Percentiles rank a stretch among this genome's conserved stretches.
These are phyloP conservation scores for Melanotaenia maccullochi DNA, from an alignment of 2,797 vertebrate species.

Conservation along the genomic window DNA sequence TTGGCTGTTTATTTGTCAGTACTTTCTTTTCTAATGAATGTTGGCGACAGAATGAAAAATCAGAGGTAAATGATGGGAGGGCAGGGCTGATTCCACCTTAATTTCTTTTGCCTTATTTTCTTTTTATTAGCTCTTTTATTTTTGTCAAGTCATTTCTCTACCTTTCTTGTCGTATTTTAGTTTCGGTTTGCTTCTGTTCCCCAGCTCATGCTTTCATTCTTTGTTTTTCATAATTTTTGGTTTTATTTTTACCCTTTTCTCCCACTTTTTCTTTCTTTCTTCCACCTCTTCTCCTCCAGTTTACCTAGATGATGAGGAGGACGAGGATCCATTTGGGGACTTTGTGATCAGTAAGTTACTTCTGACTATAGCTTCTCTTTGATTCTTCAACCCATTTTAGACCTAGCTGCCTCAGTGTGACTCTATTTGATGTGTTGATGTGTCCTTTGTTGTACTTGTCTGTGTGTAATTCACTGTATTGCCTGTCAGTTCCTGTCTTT, in stretches of 20 bases:
- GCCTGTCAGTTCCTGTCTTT: conserved; percentile 33
- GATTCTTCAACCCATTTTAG: conserved; percentile 13
- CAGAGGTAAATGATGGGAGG: conserved; percentile 10
- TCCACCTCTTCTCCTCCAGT: conserved; percentile 54
- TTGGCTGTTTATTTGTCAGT: conserved; percentile 66
- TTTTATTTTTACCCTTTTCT: conserved; percentile 47
- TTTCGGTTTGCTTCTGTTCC: conserved; percentile 11
- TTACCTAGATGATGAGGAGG: conserved; percentile 78
- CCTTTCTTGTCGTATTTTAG: conserved; percentile 23
- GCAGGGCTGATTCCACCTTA: conserved; percentile 13
- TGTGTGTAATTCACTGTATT: conserved; percentile 29
- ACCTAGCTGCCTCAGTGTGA: conserved; percentile 23
- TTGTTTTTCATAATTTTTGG: conserved; percentile 48
- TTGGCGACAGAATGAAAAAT: conserved; percentile 49
- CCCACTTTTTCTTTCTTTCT: conserved; percentile 32
- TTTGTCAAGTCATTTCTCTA: conserved; percentile 21
- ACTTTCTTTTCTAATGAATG: conserved; percentile 71
- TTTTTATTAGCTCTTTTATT: conserved; percentile 3
- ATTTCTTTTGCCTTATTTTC: conserved; percentile 9
- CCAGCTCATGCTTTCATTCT: conserved; percentile 30
- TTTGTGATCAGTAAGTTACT: conserved; percentile 83
- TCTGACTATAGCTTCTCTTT: conserved; percentile 39
- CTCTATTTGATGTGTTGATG: conserved; percentile 48
- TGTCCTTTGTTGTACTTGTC: conserved; percentile 20
- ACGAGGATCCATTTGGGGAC: conserved; percentile 81